Conservation (phyloP, 2,888 invertebrate genomes). For the Carterocephalus palaemon region DNA sequence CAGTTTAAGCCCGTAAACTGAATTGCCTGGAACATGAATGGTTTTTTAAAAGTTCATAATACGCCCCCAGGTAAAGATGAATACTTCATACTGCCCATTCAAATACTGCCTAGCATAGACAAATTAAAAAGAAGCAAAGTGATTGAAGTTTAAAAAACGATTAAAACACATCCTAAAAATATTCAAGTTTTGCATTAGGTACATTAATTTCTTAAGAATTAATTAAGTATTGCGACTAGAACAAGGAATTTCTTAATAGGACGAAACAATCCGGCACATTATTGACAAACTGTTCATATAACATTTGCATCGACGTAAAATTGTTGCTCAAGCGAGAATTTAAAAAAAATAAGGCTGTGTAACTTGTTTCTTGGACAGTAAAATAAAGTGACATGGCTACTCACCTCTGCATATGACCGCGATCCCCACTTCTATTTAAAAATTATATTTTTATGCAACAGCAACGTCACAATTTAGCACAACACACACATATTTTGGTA, state of each 20-base stretch:
- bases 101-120: too few species aligned
- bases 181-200: too few species aligned
- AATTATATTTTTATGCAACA: slow-evolving; percentile 22
- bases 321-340: slow-evolving; percentile 8
- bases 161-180: too few species aligned
- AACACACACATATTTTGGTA: slow-evolving; percentile 28
- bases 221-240: slow-evolving; percentile 3
- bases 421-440: slow-evolving; percentile 23
- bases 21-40: too few species aligned
- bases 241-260: slow-evolving; percentile 13
- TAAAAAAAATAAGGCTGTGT: slow-evolving; percentile 30
- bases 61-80: too few species aligned
- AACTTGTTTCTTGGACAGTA: slow-evolving; percentile 31
- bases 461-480: slow-evolving; percentile 28
- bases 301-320: neutral
- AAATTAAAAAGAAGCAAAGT: too few species aligned
- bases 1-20: too few species aligned
- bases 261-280: neutral
- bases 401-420: slow-evolving; percentile 29
- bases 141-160: too few species aligned
- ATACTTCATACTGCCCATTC: too few species aligned
- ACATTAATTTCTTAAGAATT: neutral
- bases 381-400: slow-evolving; percentile 31
- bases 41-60: too few species aligned
- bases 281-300: slow-evolving; percentile 6